A percentile compares a stretch with the other conserved stretches of the same genome.
Conservation (phyloP, 2,113 vertebrate genomes). For the Chroicocephalus ridibundus region DNA sequence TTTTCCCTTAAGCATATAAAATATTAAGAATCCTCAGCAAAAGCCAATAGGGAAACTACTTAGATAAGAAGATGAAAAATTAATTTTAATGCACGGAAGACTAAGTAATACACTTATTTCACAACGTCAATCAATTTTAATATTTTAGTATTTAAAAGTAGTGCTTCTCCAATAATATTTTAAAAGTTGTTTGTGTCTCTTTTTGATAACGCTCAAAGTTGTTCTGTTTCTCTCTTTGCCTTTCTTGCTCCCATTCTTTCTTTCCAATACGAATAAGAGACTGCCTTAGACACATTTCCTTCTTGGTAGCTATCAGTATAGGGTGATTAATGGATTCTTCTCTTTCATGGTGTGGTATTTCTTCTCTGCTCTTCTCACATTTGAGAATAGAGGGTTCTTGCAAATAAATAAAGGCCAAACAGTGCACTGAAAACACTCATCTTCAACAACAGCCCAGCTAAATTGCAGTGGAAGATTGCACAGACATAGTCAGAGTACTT, state of each 20-base stretch:
- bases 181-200: constrained; percentile 54
- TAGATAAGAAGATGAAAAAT: constrained; percentile 77
- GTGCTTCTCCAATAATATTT: constrained; percentile 49
- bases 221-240: background rate
- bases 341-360: background rate
- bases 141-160: constrained; percentile 74
- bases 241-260: background rate
- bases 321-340: background rate
- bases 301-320: background rate
- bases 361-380: background rate
- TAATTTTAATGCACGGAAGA: constrained; percentile 76
- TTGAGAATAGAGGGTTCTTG: background rate
- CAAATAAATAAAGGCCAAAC: background rate
- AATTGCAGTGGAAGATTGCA: background rate
- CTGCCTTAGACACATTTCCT: background rate
- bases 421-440: background rate
- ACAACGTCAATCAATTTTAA: constrained; percentile 77
- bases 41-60: constrained; percentile 72
- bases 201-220: constrained; percentile 25
- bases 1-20: constrained; percentile 72
- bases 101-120: constrained; percentile 73
- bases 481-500: background rate
- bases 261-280: background rate
- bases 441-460: background rate
- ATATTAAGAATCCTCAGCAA: constrained; percentile 71